Evolutionary conservation across 1,140 invertebrate genomes (phyloP), one percentile per base, ranked within the genome.

Genomic region (Heliconius eleuchia): DNA sequence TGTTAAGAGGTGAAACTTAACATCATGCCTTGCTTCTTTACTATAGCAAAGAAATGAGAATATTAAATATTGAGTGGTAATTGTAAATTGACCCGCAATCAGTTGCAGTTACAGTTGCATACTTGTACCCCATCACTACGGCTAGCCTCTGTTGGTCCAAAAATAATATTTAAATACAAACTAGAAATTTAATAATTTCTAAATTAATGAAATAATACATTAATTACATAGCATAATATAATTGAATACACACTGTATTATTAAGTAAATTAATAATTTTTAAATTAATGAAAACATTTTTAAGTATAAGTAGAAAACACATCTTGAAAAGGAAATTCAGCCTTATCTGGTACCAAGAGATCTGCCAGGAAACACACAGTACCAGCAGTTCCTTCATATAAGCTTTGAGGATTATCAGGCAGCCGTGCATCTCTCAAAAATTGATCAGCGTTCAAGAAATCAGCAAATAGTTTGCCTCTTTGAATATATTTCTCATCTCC

Each of bases 321-420:
- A 95, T 98, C 96, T 93, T 97, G 97, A 88, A 98, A 97, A 16
- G 98, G 98, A 94, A 98, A 99, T 84, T 96, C 95, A 23, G 98
- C 97, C 83, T 96, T 95, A 34, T 96, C 92, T 11, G 98, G 98
- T 71, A 96, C 91, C 2, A 97, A 88, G 0, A 99, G 89, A 95
- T 99, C 98, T 11, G 95, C 94, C 50, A 99, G 91, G 87, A 96
- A 99, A 85, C 98, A 98, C 18, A 97, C 96, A 30, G 98, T 97
- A 8, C 98, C 98, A 71, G 98, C 97, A 73, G 96, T 95, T 5
- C 98, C 98, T 94, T 99, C 98, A 92, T 97, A 99, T 55, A 99
- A 95, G 87, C 97, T 98, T 83, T 96, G 97, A 0, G 98, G 98
- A 84, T 95, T 95, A 92, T 99, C 98, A 1, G 98, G 98, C 3